These are phyloP conservation scores for Cheilosia grossa DNA, from an alignment of 2,888 invertebrate genomes.

Conservation along the genomic window DNA sequence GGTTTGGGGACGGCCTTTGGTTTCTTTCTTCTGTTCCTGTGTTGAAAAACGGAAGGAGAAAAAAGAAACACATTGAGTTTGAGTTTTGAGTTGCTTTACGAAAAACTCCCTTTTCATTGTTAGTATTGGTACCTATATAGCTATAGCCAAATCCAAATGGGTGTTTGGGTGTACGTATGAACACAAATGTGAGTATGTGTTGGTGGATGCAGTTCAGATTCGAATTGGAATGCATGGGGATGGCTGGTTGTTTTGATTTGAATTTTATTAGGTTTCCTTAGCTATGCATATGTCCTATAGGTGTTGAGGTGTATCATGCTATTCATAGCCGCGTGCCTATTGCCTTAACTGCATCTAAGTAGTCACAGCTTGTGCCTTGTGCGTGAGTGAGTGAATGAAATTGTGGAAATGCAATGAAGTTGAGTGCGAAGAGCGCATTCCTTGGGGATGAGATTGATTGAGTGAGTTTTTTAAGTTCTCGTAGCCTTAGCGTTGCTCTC, in stretches of 20 bases:
- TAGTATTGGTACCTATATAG: background rate
- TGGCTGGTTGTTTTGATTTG: too few species aligned
- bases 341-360: too few species aligned
- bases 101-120: constrained; percentile 27
- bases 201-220: too few species aligned
- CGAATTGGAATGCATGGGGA: background rate
- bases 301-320: too few species aligned
- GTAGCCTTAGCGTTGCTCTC: too few species aligned
- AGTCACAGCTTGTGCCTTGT: too few species aligned
- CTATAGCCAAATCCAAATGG: too few species aligned
- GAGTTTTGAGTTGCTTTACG: constrained; percentile 24
- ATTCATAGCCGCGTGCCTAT: too few species aligned
- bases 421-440: constrained; percentile 8
- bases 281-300: background rate
- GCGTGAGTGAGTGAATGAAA: background rate
- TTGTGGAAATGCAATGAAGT: background rate
- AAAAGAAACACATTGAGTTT: constrained; percentile 7
- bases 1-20: background rate
- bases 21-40: background rate
- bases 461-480: constrained; percentile 16
- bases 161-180: too few species aligned
- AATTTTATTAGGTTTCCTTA: constrained; percentile 9
- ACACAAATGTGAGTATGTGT: too few species aligned
- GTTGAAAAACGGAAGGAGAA: constrained; percentile 53
- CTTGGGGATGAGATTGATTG: constrained; percentile 22